Conservation (phyloP, 2,797 vertebrate genomes). For the Argya squamiceps region DNA sequence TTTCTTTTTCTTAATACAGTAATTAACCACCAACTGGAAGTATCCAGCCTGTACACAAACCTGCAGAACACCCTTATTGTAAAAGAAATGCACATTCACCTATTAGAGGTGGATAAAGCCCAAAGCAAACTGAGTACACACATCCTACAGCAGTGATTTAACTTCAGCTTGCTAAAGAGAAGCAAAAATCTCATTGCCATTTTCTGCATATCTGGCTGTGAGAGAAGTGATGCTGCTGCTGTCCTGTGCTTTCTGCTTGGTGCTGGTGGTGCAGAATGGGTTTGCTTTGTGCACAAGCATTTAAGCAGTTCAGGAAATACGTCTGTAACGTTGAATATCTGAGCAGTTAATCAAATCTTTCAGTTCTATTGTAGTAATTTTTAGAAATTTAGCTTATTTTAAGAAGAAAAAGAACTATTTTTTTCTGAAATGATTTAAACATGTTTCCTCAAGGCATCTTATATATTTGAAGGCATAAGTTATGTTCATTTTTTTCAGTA, state of each 20-base stretch:
- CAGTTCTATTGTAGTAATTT: background rate
- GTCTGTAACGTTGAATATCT: rapidly evolving
- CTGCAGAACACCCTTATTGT: background rate
- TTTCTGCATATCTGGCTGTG: background rate
- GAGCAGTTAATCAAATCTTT: background rate
- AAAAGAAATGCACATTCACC: background rate
- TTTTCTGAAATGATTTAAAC: background rate
- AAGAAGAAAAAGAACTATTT: background rate
- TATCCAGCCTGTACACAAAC: background rate
- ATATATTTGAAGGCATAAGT: background rate
- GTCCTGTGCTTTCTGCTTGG: background rate
- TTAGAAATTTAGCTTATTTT: background rate
- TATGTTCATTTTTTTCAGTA: background rate
- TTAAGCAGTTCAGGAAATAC: background rate
- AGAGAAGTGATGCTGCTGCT: background rate
- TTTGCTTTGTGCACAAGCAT: background rate
- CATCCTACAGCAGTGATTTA: background rate
- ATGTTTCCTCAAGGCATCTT: background rate
- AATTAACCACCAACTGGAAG: background rate
- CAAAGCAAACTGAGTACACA: background rate
- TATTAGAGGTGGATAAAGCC: background rate
- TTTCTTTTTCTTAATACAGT: too few species aligned
- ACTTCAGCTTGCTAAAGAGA: background rate
- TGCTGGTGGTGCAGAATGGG: background rate
- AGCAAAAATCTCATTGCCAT: background rate